phyloP scores from a whole-genome alignment of 2,797 vertebrate genomes.

The Myoxocephalus aenaeus region DNA sequence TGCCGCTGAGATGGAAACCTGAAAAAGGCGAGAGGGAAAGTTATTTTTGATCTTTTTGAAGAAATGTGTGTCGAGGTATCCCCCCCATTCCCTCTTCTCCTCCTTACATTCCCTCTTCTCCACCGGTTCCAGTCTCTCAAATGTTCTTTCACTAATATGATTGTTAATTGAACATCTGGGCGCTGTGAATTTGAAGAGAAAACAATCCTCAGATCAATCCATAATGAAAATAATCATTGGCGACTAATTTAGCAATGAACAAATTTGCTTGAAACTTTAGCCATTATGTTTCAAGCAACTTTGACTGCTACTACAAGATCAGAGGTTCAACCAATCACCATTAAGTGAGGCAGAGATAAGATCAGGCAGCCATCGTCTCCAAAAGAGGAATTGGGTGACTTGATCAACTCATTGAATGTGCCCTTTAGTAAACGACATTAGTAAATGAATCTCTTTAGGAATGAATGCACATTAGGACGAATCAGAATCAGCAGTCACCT shows the following conservation, averaged over 20 bases:
- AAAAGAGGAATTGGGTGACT: conserved; percentile 20
- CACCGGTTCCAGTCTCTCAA: neutral
- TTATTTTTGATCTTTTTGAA: neutral
- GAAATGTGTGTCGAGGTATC: neutral
- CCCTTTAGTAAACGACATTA: conserved; percentile 56
- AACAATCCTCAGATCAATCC: neutral
- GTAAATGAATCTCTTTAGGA: conserved; percentile 25
- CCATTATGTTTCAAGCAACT: neutral
- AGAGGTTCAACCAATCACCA: neutral
- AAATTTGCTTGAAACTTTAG: neutral
- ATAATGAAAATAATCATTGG: neutral
- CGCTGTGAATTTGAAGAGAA: neutral
- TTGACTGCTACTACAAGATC: neutral
- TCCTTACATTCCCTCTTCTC: neutral
- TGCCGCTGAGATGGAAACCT: conserved; percentile 99
- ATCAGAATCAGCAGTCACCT: conserved; percentile 49
- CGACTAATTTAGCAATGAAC: neutral
- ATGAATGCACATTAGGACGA: conserved; percentile 30
- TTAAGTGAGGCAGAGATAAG: conserved; percentile 1
- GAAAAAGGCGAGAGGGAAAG: neutral
- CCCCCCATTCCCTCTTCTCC: neutral
- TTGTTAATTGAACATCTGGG: neutral
- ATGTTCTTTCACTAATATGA: neutral
- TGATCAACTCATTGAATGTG: conserved; percentile 45
- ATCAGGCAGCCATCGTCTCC: neutral